Evolutionary conservation across 2,888 invertebrate species (phyloP), one percentile per base, ranked within the genome.

Genomic region (Epinotia ramella): DNA sequence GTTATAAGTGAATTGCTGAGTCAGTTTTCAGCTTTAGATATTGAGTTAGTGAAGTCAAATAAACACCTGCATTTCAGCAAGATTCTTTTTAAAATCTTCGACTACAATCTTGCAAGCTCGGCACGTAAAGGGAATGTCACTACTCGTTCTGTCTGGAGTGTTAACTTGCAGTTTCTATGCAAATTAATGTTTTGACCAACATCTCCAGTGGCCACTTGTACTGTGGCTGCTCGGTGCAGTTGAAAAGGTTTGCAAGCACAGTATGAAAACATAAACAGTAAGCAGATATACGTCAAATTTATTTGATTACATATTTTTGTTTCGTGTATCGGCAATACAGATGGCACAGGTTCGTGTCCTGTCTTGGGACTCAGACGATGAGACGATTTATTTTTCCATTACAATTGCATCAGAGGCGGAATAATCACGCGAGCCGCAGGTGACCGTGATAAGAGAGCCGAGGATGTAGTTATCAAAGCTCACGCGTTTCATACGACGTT

Each of bases 121-220:
- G 64, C 69, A 74, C 64, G 69, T 56, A 40, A 49, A 69, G 24
- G 59, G 40, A 69, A 69, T 69, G 49, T 68, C 68, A 24, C 74
- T 62, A 44, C 57, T 74, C 33, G 68, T 59, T 63, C 65, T 24
- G 28, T 46, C 56, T 66, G 60, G 7, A 7, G 46, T 69, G 73
- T 74, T 49, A 69, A 70, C 33, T 59, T 24, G 69, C 69, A 64
- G 59, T 74, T 65, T 59, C 74, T 74, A 74, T 74, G 74, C 74
- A 74, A 69, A 74, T 74, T 70, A 59, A 64, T 46, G 74, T 59
- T 69, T 73, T 46, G 64, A 69, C 67, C 73, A 63, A 53, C 18
- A 57, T 59, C 49, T 64, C 73, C 9, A 28, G 57, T 62, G 64
- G 44, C 68, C 56, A 63, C 69, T 69, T 20, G 24, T 13, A 69